A percentile compares a stretch with the other conserved stretches of the same genome.
These are phyloP conservation scores for Itoplectis maculator DNA, from an alignment of 2,888 invertebrate genomes.

Conservation along the genomic window DNA sequence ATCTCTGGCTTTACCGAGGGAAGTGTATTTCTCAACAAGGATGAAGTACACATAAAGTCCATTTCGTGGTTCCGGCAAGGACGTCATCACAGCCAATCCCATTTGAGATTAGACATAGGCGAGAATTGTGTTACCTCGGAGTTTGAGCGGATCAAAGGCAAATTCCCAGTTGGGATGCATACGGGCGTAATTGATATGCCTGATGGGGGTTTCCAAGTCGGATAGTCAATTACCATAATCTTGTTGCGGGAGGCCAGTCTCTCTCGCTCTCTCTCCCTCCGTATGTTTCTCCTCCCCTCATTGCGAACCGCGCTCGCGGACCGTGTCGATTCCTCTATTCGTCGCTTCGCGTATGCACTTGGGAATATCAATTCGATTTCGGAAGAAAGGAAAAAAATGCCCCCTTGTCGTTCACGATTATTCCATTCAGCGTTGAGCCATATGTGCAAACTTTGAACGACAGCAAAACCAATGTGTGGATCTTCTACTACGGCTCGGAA, in stretches of 20 bases:
- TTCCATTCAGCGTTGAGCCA: conserved; percentile 29
- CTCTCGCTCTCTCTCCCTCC: conserved; percentile 37
- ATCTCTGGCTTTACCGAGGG: neutral
- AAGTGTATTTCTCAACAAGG: conserved; percentile 27
- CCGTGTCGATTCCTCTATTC: conserved; percentile 71
- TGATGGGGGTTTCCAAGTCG: conserved; percentile 83
- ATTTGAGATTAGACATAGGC: conserved; percentile 81
- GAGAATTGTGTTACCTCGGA: conserved; percentile 82
- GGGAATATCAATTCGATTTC: conserved; percentile 75
- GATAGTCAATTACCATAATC: conserved; percentile 84
- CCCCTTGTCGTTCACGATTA: conserved; percentile 22
- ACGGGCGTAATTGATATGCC: conserved; percentile 83
- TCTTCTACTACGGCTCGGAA: neutral
- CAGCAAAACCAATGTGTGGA: neutral
- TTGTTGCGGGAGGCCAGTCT: conserved; percentile 76
- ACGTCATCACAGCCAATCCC: conserved; percentile 78
- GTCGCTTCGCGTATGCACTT: conserved; percentile 71
- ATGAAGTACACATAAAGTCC: conserved; percentile 71
- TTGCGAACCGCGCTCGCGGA: conserved; percentile 24
- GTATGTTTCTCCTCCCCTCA: conserved; percentile 42
- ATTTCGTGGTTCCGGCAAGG: conserved; percentile 74
- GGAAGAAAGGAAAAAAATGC: conserved; percentile 70
- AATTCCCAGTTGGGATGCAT: conserved; percentile 81
- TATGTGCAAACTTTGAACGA: conserved; percentile 31
- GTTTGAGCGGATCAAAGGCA: conserved; percentile 82